Conservation (phyloP, 2,888 invertebrate species). For the Eilema depressum region DNA sequence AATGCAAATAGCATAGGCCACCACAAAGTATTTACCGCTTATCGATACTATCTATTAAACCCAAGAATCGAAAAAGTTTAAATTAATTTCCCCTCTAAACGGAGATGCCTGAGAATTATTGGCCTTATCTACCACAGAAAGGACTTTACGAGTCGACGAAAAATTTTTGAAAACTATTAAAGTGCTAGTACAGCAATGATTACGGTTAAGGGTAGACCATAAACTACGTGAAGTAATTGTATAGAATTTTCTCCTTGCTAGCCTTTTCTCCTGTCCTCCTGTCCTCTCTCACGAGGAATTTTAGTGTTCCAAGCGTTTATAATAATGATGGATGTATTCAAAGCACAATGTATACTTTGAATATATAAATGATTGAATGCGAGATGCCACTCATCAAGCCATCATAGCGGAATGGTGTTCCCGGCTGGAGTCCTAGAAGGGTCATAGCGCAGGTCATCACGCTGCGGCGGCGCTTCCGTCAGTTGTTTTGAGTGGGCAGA, state of each 20-base stretch:
- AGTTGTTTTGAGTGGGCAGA: no score
- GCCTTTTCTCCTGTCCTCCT: not conserved
- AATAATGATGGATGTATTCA: no score
- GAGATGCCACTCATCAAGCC: no score
- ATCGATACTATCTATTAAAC: conserved; percentile 18
- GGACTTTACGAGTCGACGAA: conserved; percentile 42
- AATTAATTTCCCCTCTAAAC: conserved; percentile 55
- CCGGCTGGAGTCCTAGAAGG: no score
- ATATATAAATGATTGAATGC: no score
- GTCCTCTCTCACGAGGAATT: no score
- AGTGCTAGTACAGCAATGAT: conserved; percentile 38
- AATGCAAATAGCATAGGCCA: not conserved
- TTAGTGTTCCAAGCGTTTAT: no score
- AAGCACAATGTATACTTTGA: no score
- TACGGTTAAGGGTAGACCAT: conserved; percentile 30
- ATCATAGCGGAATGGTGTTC: no score
- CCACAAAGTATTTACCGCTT: conserved; percentile 8
- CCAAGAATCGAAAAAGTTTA: conserved; percentile 65
- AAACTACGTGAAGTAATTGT: conserved; percentile 18
- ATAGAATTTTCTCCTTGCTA: no score
- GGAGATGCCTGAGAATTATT: conserved; percentile 57
- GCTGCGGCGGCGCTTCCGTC: no score
- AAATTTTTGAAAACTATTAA: conserved; percentile 51
- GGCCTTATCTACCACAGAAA: conserved; percentile 51
- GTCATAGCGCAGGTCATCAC: no score